Conservation (phyloP, 2,888 invertebrate species). For the Tinea trinotella region DNA sequence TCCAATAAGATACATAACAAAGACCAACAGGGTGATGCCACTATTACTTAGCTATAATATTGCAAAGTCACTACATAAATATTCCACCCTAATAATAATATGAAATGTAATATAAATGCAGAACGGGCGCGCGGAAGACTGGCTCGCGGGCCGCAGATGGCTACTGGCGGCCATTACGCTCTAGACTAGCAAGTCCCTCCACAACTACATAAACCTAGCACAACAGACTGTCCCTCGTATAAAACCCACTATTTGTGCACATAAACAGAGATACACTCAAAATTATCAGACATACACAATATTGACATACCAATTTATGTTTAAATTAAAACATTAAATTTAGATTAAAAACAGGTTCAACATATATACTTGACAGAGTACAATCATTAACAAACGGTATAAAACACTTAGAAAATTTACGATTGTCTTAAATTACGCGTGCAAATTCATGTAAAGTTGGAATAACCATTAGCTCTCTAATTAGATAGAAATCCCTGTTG, state of each 20-base stretch:
- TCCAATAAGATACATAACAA: constrained; percentile 35
- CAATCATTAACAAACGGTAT: constrained; percentile 61
- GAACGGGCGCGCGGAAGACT: constrained; percentile 39
- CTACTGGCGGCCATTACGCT: not conserved
- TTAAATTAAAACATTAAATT: constrained; percentile 4
- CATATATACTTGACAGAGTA: constrained; percentile 34
- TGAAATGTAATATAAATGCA: constrained; percentile 46
- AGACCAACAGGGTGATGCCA: constrained; percentile 36
- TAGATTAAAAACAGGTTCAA: not conserved
- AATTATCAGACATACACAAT: constrained; percentile 19
- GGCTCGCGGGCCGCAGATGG: not conserved
- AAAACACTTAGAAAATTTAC: constrained; percentile 71
- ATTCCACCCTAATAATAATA: constrained; percentile 57
- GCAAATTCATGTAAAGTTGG: constrained; percentile 32
- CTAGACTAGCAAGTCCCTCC: constrained; percentile 6
- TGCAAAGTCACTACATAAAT: constrained; percentile 62
- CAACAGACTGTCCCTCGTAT: constrained; percentile 29
- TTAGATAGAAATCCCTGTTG: constrained; percentile 23
- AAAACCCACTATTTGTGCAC: constrained; percentile 54
- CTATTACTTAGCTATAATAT: constrained; percentile 58
- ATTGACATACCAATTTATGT: constrained; percentile 10
- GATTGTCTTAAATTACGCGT: constrained; percentile 26
- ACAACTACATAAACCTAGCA: constrained; percentile 14
- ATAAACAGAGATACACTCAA: constrained; percentile 22
- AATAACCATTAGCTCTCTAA: constrained; percentile 27